Conservation (phyloP, 2,113 vertebrate genomes). For the Plecotus auritus region DNA sequence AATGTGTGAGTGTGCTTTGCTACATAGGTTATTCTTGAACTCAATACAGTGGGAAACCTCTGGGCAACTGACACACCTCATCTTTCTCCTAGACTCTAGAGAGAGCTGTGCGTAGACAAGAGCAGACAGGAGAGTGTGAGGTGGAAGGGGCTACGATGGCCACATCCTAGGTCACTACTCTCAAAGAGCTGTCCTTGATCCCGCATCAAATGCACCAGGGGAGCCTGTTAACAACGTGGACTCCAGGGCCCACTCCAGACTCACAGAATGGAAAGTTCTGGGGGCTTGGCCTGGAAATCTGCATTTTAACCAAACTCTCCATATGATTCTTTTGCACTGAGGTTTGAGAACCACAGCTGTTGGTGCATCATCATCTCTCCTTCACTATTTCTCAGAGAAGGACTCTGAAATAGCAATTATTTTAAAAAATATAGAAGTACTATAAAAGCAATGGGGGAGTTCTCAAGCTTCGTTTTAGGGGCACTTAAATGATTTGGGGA, state of each 20-base stretch:
- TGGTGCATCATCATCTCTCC: neutral
- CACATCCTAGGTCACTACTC: neutral
- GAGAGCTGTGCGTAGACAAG: neutral
- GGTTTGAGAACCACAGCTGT: neutral
- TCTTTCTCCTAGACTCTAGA: neutral
- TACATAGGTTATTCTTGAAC: neutral
- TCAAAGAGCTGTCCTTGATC: neutral
- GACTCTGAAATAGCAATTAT: neutral
- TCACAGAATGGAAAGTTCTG: neutral
- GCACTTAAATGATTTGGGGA: neutral
- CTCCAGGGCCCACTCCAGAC: neutral
- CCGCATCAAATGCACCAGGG: neutral
- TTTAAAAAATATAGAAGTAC: neutral
- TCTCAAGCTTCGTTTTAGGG: neutral
- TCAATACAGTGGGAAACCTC: neutral
- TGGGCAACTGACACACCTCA: neutral
- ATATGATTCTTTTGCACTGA: neutral
- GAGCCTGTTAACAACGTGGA: fast-evolving
- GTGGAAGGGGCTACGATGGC: neutral
- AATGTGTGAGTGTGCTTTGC: neutral
- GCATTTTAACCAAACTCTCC: neutral
- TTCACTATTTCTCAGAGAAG: neutral
- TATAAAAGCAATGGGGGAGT: neutral
- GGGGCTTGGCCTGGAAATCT: neutral
- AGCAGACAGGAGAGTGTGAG: neutral